Evolutionary conservation across 2,888 invertebrate species (phyloP).

Genomic region (Drosophila pseudotakahashii): DNA sequence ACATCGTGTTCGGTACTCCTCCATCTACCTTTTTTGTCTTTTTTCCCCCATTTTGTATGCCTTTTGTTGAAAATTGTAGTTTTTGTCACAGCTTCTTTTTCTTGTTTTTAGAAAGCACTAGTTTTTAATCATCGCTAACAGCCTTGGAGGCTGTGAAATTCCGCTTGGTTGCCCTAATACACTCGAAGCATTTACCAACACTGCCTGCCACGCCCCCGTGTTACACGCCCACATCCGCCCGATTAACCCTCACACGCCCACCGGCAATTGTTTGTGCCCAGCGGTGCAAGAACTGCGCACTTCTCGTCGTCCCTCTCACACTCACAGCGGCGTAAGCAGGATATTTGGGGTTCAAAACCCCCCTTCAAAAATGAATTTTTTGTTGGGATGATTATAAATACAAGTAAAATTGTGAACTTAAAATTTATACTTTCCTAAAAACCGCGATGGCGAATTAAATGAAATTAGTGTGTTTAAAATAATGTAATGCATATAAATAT

Average conservation of each 20-base stretch:
- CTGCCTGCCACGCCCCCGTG: conserved; percentile 42
- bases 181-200: conserved; percentile 69
- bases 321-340: not conserved
- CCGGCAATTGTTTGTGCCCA: conserved; percentile 65
- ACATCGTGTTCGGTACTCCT: conserved; percentile 65
- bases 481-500: too few relatives aligned
- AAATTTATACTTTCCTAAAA: too few relatives aligned
- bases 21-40: not conserved
- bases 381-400: not conserved
- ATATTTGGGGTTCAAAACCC: not conserved
- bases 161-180: conserved; percentile 59
- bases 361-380: not conserved
- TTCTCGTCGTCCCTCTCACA: conserved; percentile 35
- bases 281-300: conserved; percentile 55
- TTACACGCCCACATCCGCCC: not conserved
- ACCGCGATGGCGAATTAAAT: too few relatives aligned
- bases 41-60: not conserved
- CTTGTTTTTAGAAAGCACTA: conserved; percentile 38
- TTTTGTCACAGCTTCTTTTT: conserved; percentile 19
- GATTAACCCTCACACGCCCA: conserved; percentile 37
- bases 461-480: too few relatives aligned
- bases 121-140: conserved; percentile 71
- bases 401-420: too few relatives aligned
- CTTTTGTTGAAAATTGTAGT: conserved; percentile 7
- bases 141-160: conserved; percentile 49